These are phyloP conservation scores for Poecile atricapillus DNA, from an alignment of 2,113 vertebrate species.

Conservation along the genomic window DNA sequence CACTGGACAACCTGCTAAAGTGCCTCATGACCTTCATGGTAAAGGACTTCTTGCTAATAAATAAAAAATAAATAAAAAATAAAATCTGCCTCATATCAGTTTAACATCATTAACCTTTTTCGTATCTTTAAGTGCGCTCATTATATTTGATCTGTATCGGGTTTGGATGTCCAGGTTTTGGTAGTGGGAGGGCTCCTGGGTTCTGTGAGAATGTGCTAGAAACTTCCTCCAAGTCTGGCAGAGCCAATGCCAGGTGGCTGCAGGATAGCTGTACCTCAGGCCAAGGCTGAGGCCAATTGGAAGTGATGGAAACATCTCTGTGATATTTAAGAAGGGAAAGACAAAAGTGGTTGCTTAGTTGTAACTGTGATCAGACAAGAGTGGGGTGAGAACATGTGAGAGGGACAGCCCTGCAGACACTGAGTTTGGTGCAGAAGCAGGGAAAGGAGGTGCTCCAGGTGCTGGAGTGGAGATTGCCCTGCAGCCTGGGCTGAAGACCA, in stretches of 20 bases:
- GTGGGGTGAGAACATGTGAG: neutral
- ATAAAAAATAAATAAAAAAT: too few species aligned
- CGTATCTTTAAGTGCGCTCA: fast-evolving
- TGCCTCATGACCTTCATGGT: too few species aligned
- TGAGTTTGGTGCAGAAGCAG: neutral
- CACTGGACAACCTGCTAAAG: neutral
- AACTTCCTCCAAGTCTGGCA: neutral
- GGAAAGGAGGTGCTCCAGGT: neutral
- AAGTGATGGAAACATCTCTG: neutral
- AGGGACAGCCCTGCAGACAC: neutral
- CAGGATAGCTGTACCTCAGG: too few species aligned
- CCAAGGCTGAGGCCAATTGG: neutral
- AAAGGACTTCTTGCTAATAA: neutral
- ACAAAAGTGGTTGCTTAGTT: neutral
- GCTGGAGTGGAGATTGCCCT: neutral
- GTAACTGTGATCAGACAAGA: neutral
- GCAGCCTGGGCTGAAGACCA: neutral
- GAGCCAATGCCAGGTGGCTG: neutral
- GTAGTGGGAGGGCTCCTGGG: neutral
- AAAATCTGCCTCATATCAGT: neutral
- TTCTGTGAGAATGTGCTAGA: neutral
- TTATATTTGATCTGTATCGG: neutral
- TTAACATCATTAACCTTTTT: neutral
- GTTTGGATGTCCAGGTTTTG: neutral
- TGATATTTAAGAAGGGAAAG: neutral